A percentile compares a stretch with the other conserved stretches of the same genome.
Conservation (phyloP, 1,140 invertebrate genomes). For the Brachionus asplanchnoidis region DNA sequence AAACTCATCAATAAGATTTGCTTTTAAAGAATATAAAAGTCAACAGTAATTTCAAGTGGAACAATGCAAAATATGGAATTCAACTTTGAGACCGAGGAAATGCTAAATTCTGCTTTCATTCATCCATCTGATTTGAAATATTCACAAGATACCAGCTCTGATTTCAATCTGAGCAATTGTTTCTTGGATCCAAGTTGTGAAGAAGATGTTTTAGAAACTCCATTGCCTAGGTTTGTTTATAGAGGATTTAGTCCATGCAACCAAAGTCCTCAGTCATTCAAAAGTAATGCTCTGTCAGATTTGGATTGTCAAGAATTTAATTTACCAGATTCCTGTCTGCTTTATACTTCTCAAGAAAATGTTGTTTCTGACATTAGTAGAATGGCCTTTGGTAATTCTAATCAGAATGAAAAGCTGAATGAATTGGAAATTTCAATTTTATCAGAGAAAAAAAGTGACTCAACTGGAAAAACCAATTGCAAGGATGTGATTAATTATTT, state of each 20-base stretch:
- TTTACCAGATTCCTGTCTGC: conserved; percentile 1
- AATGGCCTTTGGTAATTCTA: neutral
- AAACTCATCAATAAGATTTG: conserved; percentile 3
- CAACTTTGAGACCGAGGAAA: neutral
- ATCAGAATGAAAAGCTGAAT: neutral
- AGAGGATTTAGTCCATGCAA: neutral
- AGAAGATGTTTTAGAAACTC: neutral
- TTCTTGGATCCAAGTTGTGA: neutral
- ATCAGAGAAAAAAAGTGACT: neutral
- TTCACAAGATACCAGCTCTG: neutral
- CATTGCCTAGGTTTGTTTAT: neutral
- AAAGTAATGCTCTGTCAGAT: neutral
- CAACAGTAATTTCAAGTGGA: neutral
- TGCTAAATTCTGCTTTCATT: neutral
- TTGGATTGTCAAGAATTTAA: neutral
- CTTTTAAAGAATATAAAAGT: neutral
- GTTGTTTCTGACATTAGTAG: neutral
- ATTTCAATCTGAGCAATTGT: neutral
- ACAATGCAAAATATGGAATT: neutral
- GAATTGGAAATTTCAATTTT: neutral
- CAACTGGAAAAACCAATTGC: neutral
- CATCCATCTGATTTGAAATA: neutral
- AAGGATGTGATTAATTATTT: conserved; percentile 1
- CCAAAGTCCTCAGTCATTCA: neutral
- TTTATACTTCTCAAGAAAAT: neutral